Conservation (phyloP, 2,113 vertebrate genomes). For the Polypterus senegalus region DNA sequence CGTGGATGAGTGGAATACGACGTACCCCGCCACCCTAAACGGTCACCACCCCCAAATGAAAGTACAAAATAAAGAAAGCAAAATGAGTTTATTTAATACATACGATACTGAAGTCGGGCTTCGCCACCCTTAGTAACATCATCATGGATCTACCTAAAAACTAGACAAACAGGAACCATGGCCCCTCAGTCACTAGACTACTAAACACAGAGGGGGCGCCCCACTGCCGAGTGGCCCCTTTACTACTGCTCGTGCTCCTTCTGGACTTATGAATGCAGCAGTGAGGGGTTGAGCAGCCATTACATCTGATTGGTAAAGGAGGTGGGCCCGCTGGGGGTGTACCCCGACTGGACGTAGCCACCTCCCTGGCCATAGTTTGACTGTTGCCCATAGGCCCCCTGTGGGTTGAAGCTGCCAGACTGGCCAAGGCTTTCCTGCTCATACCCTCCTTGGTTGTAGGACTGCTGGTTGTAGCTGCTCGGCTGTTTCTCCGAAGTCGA, state of each 20-base stretch:
- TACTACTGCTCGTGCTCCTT: not conserved
- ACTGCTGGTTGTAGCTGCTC: slow-evolving; percentile 60
- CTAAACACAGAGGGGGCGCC: slow-evolving; percentile 6
- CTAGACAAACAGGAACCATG: slow-evolving; percentile 21
- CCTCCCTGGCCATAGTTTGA: slow-evolving; percentile 70
- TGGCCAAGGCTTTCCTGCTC: slow-evolving; percentile 76
- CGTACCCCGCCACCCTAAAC: no score
- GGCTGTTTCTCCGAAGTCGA: slow-evolving; percentile 71
- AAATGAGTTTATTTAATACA: slow-evolving; percentile 46
- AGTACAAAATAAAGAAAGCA: slow-evolving; percentile 45
- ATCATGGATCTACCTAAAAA: slow-evolving; percentile 18
- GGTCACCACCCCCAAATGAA: slow-evolving; percentile 18
- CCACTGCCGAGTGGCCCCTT: slow-evolving; percentile 3
- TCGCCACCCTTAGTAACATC: slow-evolving; percentile 25
- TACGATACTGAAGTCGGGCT: slow-evolving; percentile 41
- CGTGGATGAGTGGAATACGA: no score
- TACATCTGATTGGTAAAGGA: slow-evolving; percentile 84
- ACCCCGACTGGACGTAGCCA: slow-evolving; percentile 46
- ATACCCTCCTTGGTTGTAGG: slow-evolving; percentile 58
- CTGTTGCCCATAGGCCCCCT: slow-evolving; percentile 46
- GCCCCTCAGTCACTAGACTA: slow-evolving; percentile 13
- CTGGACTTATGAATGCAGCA: slow-evolving; percentile 14
- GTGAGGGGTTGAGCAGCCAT: slow-evolving; percentile 8
- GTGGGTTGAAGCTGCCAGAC: slow-evolving; percentile 57
- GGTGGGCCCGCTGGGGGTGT: slow-evolving; percentile 57